phyloP scores from a whole-genome alignment of 2,113 vertebrate species.

The Halcyon malimbica region DNA sequence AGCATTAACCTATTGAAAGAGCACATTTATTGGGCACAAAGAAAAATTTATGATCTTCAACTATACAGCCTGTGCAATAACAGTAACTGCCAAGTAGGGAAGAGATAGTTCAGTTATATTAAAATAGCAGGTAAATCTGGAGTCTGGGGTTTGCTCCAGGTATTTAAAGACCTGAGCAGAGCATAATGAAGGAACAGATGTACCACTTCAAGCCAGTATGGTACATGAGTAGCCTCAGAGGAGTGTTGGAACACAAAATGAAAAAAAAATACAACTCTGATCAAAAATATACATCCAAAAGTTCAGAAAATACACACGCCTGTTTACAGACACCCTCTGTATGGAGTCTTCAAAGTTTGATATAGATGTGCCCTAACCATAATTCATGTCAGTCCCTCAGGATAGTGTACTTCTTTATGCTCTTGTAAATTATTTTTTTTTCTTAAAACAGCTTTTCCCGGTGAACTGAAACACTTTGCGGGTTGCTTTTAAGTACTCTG shows the following conservation, averaged over 20 bases:
- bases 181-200: constrained; percentile 65
- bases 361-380: not conserved
- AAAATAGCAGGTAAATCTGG: constrained; percentile 65
- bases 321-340: not conserved
- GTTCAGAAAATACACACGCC: not conserved
- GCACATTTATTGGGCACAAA: constrained; percentile 22
- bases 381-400: not conserved
- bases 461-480: not conserved
- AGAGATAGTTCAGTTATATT: constrained; percentile 51
- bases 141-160: constrained; percentile 60
- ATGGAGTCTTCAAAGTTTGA: not conserved
- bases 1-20: constrained; percentile 57
- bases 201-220: constrained; percentile 37
- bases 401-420: not conserved
- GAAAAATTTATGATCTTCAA: constrained; percentile 49
- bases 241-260: constrained; percentile 2
- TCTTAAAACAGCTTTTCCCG: not conserved
- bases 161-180: constrained; percentile 57
- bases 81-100: constrained; percentile 48
- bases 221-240: constrained; percentile 51
- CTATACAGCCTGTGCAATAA: constrained; percentile 44
- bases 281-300: not conserved
- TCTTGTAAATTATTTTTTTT: not conserved
- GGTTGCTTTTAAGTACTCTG: not conserved
- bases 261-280: not conserved